Evolutionary conservation across 1,140 invertebrate species (phyloP), one percentile per base, ranked within the genome.

Genomic region (Whitmania pigra): DNA sequence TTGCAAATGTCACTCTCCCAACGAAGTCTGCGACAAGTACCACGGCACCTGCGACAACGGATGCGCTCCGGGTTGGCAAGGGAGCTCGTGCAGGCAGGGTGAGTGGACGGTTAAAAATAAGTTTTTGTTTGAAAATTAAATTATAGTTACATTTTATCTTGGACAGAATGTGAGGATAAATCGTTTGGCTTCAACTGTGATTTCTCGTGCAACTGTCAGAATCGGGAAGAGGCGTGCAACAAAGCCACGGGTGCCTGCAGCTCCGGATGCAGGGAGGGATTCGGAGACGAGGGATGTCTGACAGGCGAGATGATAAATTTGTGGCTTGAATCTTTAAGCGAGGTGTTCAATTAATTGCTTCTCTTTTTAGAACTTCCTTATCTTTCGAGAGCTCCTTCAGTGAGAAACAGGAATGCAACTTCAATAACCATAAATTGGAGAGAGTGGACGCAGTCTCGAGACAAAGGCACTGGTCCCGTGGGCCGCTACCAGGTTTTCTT

Each of bases 21-120:
- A 25, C 13, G 73, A 73, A 63, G 73, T 71, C 49, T 73, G 73
- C 36, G 66, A 73, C 36, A 60, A 71, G 22, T 25, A 53, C 5
- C 71, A 67, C n/a, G 73, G 73, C 36, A 57, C 60, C 43, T 73
- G 73, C 43, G 55, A 57, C 5, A 71, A 68, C 2, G 73, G 73
- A 49, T 73, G 73, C 53, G 22, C 53, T 53, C 11, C 22, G 25
- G 69, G 69, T 11, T 66, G 36, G 29, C 36, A 60, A n/a, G 73
- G 73, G 27, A 18, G 55, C 17, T 53, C 49, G 36, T 73, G 73
- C 66, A 25, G 57, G 15, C 57, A 63, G 57, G 22, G 57, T 63
- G 57, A 63, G 22, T 13, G 22, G 15, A 18, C 7, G 11, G 2
- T 63, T 25, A 27, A 6, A 25, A 36, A 54, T 29, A 1, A 36